Evolutionary conservation across 2,888 invertebrate genomes (phyloP).

Genomic region (Apeira syringaria): DNA sequence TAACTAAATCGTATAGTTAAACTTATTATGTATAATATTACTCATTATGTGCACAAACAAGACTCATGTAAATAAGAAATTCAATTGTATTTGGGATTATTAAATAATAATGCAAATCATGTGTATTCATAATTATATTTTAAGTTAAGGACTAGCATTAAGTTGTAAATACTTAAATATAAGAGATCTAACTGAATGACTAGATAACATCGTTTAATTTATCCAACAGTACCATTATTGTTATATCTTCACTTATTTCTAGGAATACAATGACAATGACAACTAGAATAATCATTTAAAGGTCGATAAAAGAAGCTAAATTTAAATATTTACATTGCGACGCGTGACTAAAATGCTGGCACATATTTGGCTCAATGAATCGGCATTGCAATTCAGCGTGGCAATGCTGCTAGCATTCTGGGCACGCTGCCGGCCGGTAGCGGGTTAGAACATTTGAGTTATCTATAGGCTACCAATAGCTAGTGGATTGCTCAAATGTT

Average conservation of each 20-base stretch:
- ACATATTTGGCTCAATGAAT: too few relatives aligned
- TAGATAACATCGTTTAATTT: constrained; percentile 19
- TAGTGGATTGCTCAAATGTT: too few relatives aligned
- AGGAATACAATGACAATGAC: constrained; percentile 15
- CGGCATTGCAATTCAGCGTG: too few relatives aligned
- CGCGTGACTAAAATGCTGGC: too few relatives aligned
- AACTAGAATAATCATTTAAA: constrained; percentile 6
- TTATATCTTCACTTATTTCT: background rate
- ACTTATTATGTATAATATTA: background rate
- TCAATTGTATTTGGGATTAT: constrained; percentile 10
- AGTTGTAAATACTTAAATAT: constrained; percentile 37
- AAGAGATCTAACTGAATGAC: constrained; percentile 15
- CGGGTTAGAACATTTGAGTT: too few relatives aligned
- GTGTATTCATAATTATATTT: background rate
- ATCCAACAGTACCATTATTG: background rate
- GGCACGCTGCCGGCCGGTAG: too few relatives aligned
- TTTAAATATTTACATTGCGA: too few relatives aligned
- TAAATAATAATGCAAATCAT: constrained; percentile 12
- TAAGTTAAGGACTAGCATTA: constrained; percentile 28
- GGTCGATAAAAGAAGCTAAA: background rate
- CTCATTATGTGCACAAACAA: too few relatives aligned
- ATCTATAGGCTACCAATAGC: too few relatives aligned
- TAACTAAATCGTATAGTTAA: background rate
- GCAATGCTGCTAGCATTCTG: too few relatives aligned
- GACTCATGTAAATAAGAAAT: constrained; percentile 15